Percentiles rank a stretch among this genome's conserved stretches.
phyloP scores from a whole-genome alignment of 2,113 vertebrate species.

The Rhea pennata region DNA sequence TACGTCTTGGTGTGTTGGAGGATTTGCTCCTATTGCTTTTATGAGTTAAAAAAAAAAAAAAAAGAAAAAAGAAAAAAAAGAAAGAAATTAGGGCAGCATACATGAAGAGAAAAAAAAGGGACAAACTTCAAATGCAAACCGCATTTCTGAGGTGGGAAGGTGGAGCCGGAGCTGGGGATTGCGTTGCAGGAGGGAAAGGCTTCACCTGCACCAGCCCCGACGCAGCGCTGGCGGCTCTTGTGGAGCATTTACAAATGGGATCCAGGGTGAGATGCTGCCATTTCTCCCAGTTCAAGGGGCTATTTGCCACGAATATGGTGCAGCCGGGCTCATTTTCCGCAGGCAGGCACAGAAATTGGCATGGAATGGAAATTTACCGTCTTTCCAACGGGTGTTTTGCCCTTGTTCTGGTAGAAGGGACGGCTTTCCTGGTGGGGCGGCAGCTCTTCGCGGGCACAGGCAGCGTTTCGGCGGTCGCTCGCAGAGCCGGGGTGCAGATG shows the following conservation, averaged over 20 bases:
- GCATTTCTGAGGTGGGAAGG: too few species aligned
- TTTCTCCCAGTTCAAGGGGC: background rate
- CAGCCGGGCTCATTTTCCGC: fast-evolving
- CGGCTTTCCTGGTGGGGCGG: fast-evolving
- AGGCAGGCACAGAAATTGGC: background rate
- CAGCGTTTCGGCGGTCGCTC: fast-evolving
- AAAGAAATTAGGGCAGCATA: background rate
- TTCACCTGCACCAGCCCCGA: fast-evolving
- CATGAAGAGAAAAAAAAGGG: background rate
- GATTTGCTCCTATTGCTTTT: background rate
- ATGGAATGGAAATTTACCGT: background rate
- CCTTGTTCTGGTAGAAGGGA: background rate
- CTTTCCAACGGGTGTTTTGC: background rate
- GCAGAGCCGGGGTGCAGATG: fast-evolving
- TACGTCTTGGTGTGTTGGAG: background rate
- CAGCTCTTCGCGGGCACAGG: background rate
- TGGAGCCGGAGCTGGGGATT: background rate
- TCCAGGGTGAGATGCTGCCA: fast-evolving
- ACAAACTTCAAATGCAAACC: background rate
- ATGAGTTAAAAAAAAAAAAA: background rate
- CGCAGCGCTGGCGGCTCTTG: fast-evolving
- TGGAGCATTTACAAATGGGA: background rate
- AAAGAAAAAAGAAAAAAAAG: background rate
- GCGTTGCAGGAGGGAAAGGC: background rate
- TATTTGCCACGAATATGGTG: fast-evolving